Evolutionary conservation across 2,113 vertebrate genomes (phyloP), one percentile per base, ranked within the genome.

Genomic region (Chaetorhynchus papuensis): DNA sequence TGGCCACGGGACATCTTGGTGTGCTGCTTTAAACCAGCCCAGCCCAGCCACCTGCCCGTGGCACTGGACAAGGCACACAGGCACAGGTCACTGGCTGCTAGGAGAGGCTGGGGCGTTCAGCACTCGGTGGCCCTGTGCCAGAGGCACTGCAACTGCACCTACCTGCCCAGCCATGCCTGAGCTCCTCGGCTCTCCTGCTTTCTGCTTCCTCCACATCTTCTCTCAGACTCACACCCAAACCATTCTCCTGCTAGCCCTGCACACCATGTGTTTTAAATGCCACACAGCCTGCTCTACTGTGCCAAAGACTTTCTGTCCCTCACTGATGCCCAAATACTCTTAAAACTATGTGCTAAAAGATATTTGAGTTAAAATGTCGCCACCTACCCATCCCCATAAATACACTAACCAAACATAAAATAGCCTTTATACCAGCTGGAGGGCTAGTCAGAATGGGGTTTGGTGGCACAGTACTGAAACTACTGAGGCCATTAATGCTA

Each of bases 381-480:
- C 96, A 96, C 96, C 92, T 94, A 96, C 95, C 94, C 87, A 1
- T 91, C 68, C 79, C 93, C 88, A 97, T 88, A 94, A 96, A 94
- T 96, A 95, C 71, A 70, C 76, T 11, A 53, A 72, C 45, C 60
- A 88, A 93, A 96, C 79, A 77, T 47, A 88, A 92, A 88, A 74
- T 0, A 77, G 85, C 57, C 80, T 85, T 74, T 66, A 83, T 31
- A 59, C 87, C 89, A 95, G 93, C 93, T 96, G 94, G 85, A 90
- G 83, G 92, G 92, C 76, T 74, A 60, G 82, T 80, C 60, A 81
- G 80, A 89, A 94, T 64, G 85, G 92, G 84, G 42, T 89, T 61
- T 85, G 78, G 90, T 93, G 89, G 72, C 92, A 78, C 68, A 80
- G 31, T 10, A 52, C 78, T 83, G 42, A 78, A 87, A 60, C 89